Base-by-base conservation (phyloP, 37 sponge, comb jelly and placozoan genomes). In the Haliclona indistincta region DNA sequence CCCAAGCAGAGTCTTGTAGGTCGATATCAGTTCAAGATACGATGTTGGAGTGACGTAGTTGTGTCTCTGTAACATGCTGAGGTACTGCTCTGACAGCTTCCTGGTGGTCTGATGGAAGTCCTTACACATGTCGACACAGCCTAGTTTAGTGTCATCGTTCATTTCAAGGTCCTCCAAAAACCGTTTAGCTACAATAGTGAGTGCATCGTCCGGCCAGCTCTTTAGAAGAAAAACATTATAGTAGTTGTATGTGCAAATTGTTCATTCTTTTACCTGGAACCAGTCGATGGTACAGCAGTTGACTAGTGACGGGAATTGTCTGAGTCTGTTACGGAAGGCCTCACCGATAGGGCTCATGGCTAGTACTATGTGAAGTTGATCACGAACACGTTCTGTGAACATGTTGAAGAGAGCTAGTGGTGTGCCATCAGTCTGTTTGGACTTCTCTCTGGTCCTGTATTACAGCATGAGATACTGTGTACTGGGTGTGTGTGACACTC, bases 221-320 rank as follows among this genome's bases (percentile, higher is more conserved):
- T 93, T 54, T 2, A 63, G 37, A 56, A 63, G 28, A n/a, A n/a
- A n/a, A n/a, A n/a, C n/a, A n/a, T n/a, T n/a, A n/a, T n/a, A 62
- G 8, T 36, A 51, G 38, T 58, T 54, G 10, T 11, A 26, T 61
- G 11, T 22, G 29, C 22, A 23, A 51, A 17, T 42, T 43, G 20
- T 20, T 5, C 25, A 38, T 3, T 52, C 2, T 25, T 29, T 25
- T 36, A 90, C 94, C 85, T 96, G 97, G 81, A 97, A 97, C 98
- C 98, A 97, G 74, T 97, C 92, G 62, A 97, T 97, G 66, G 98
- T 97, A 64, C 98, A 97, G 82, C 98, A 97, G 85, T 97, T 97
- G 71, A 97, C 93, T 34, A 97, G 93, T 13, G 98, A 97, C 3
- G 98, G 98, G 84, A 97, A 97, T 88, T 80, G 95, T 45, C 98